These are phyloP conservation scores for Todiramphus saurophagus DNA, from an alignment of 2,113 vertebrate species.

Conservation along the genomic window DNA sequence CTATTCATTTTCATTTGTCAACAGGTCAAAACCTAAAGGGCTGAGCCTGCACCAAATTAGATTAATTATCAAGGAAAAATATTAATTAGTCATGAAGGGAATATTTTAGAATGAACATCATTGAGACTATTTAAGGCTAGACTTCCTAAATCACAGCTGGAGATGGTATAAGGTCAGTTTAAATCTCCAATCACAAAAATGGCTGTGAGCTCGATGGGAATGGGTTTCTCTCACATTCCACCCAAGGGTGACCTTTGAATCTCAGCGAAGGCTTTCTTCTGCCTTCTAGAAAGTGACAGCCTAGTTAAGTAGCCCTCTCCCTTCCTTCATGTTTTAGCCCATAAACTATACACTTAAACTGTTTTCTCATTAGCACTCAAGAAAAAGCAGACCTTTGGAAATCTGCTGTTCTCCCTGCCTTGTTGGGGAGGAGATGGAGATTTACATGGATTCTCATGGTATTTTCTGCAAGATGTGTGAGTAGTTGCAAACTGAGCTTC, in stretches of 20 bases:
- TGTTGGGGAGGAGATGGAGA: background rate
- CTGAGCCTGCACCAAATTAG: slow-evolving; percentile 27
- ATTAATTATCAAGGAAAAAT: slow-evolving; percentile 30
- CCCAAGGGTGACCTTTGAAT: fast-evolving
- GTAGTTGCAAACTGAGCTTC: background rate
- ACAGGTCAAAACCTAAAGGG: background rate
- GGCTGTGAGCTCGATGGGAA: background rate
- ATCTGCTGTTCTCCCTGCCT: fast-evolving
- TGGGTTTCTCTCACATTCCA: fast-evolving
- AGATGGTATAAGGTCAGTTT: slow-evolving; percentile 11
- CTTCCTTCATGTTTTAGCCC: background rate
- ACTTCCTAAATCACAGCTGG: slow-evolving; percentile 25
- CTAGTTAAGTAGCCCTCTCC: background rate
- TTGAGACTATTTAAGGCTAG: background rate
- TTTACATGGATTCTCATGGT: background rate
- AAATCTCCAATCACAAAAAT: background rate
- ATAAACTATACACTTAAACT: background rate
- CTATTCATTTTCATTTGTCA: background rate
- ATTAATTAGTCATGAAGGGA: slow-evolving; percentile 22
- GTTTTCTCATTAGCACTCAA: background rate
- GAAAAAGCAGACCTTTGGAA: background rate
- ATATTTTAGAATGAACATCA: slow-evolving; percentile 11
- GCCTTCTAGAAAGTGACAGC: background rate
- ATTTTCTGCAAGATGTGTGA: background rate
- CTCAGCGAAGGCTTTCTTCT: background rate